Percentiles rank a stretch among this genome's conserved stretches.
phyloP scores from a whole-genome alignment of 1,140 invertebrate genomes.

The Druon quercuslanigerum region DNA sequence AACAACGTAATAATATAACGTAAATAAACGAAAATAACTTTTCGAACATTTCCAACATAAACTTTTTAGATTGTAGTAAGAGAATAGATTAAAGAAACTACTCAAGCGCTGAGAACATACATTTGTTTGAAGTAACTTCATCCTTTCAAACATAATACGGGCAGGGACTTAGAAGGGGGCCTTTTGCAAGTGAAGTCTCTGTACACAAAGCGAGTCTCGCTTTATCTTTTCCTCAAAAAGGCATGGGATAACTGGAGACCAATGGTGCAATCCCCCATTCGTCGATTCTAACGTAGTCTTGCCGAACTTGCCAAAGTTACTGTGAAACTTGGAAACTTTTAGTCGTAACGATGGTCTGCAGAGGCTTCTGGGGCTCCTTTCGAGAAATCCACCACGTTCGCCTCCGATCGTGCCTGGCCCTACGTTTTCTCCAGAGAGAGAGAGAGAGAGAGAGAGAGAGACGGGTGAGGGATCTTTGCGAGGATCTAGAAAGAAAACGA shows the following conservation, averaged over 20 bases:
- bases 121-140: constrained; percentile 25
- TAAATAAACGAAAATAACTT: no score
- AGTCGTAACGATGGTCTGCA: constrained; percentile 59
- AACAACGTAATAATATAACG: no score
- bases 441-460: constrained; percentile 32
- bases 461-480: constrained; percentile 51
- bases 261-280: constrained; percentile 51
- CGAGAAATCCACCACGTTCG: constrained; percentile 47
- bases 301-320: constrained; percentile 59
- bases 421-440: constrained; percentile 48
- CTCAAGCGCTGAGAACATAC: not conserved
- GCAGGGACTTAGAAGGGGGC: constrained; percentile 33
- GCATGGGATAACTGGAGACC: constrained; percentile 44
- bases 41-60: no score
- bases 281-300: constrained; percentile 57
- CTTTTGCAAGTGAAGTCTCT: constrained; percentile 20
- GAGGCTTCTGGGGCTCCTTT: constrained; percentile 56
- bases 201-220: constrained; percentile 44
- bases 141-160: constrained; percentile 16
- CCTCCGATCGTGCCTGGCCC: constrained; percentile 40
- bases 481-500: constrained; percentile 7
- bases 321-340: constrained; percentile 65
- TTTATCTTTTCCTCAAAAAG: constrained; percentile 43
- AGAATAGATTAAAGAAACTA: no score
- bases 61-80: no score